Evolutionary conservation across 2,797 vertebrate species (phyloP).

Genomic region (Sebastes itinus): DNA sequence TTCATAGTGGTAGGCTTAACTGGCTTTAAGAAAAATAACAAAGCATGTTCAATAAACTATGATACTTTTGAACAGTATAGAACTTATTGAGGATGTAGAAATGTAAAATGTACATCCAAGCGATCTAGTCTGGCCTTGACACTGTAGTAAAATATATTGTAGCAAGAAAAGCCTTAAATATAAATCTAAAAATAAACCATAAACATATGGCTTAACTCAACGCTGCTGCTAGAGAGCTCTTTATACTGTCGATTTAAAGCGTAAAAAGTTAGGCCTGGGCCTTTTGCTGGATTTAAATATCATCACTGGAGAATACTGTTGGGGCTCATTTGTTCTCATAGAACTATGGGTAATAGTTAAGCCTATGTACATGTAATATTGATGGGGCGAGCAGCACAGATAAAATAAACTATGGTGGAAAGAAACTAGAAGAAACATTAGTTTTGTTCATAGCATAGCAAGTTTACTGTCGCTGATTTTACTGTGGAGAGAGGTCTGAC

Average conservation of each 20-base stretch:
- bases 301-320: not conserved
- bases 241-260: not conserved
- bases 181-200: not conserved
- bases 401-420: not conserved
- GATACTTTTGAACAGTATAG: not conserved
- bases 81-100: not conserved
- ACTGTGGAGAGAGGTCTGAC: not conserved
- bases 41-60: not conserved
- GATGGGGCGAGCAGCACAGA: not conserved
- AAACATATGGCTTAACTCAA: not conserved
- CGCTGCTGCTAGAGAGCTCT: not conserved
- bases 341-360: not conserved
- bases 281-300: not conserved
- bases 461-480: not conserved
- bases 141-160: not conserved
- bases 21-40: not conserved
- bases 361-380: not conserved
- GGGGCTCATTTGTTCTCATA: not conserved
- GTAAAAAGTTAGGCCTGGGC: not conserved
- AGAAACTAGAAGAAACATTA: not conserved
- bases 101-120: not conserved
- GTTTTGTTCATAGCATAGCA: not conserved
- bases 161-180: not conserved
- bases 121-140: not conserved
- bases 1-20: not conserved